Evolutionary conservation across 2,113 vertebrate genomes (phyloP), one percentile per base, ranked within the genome.

Genomic region (Neodontobutis hainanensis): DNA sequence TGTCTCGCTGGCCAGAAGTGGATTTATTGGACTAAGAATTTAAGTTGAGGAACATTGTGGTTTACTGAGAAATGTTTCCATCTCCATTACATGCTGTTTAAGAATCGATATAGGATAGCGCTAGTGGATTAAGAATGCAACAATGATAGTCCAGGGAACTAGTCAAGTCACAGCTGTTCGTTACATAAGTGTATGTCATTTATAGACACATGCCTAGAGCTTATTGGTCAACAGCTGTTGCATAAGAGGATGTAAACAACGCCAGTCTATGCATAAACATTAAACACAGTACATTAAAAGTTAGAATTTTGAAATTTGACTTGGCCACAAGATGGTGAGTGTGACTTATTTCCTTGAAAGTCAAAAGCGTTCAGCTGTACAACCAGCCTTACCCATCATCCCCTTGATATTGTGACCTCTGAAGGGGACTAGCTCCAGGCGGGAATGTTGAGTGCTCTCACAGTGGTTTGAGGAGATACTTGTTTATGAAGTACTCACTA

Each of bases 131-230:
- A 46, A 43, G 5, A 65, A 55, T 52, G 55, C 8, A 64, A 27
- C 34, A 8, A 43, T 50, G 15, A 45, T 42, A 78, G 60, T 35
- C 32, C 36, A 42, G 38, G 19, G 62, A 79, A 67, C 71, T 27
- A 14, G 36, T 56, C 55, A 53, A 66, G 73, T 78, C 58, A 48
- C 57, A 66, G 51, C 46, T 53, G 53, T 55, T 19, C 14, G 64
- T 89, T 87, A 85, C 55, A 68, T 85, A 88, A 88, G 70, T 16
- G 42, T 51, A 64, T 83, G 78, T 81, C 73, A 79, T 87, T 86
- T 81, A 73, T 79, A 82, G 81, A 62, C 65, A 42, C 73, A 81
- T 73, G 83, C 76, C 78, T 73, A 72, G 65, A 80, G 80, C 78
- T 56, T 19, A 45, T 51, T 61, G 60, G 12, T 48, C 65, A 68